Percentiles rank a stretch among this genome's conserved stretches.
phyloP scores from a whole-genome alignment of 2,113 vertebrate genomes.

The Lanius ludovicianus region DNA sequence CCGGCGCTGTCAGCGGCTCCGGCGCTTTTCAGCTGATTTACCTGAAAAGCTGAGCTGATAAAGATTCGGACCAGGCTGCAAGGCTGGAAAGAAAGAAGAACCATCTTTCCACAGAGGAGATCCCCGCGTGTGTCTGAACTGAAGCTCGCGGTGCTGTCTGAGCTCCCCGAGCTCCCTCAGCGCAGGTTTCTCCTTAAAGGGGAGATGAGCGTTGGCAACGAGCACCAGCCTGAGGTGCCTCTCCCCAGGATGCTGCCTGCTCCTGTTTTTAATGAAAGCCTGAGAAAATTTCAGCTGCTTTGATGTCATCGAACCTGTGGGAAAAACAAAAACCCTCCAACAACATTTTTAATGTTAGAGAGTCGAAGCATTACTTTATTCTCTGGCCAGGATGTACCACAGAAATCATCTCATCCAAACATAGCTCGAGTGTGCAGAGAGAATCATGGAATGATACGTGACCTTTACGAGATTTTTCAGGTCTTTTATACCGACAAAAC shows the following conservation, averaged over 20 bases:
- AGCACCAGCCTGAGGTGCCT: not conserved
- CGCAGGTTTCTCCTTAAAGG: not conserved
- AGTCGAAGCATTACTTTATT: too few species aligned
- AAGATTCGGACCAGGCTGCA: constrained; percentile 75
- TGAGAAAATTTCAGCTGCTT: not conserved
- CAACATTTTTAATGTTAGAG: too few species aligned
- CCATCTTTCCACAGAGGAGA: constrained; percentile 38
- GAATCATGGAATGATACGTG: too few species aligned
- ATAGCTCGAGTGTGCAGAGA: too few species aligned
- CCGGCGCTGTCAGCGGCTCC: not conserved
- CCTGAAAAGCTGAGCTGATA: constrained; percentile 80
- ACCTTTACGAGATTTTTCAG: too few species aligned
- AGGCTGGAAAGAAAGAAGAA: not conserved
- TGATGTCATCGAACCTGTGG: too few species aligned
- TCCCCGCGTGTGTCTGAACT: not conserved
- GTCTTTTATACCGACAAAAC: too few species aligned
- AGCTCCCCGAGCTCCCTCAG: not conserved
- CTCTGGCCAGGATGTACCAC: too few species aligned
- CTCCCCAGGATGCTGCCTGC: not conserved
- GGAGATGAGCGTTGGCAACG: not conserved
- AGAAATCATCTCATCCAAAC: too few species aligned
- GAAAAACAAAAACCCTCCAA: too few species aligned
- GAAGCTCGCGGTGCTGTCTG: not conserved
- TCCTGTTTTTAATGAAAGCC: not conserved
- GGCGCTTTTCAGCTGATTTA: constrained; percentile 42